phyloP scores from a whole-genome alignment of 2,888 invertebrate genomes.

The Blastobasis adustella region DNA sequence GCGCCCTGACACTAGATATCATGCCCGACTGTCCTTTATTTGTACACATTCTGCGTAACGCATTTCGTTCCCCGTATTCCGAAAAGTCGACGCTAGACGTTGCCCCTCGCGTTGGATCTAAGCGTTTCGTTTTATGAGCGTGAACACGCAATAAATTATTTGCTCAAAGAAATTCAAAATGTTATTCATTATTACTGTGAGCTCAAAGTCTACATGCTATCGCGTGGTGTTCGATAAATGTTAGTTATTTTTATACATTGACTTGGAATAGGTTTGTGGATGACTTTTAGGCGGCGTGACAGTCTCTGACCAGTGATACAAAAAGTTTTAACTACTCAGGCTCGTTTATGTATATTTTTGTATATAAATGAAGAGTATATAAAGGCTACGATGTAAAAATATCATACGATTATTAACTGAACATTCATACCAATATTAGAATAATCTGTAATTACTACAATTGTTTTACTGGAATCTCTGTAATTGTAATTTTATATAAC shows the following conservation, averaged over 20 bases:
- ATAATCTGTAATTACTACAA: constrained; percentile 42
- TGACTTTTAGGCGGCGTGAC: constrained; percentile 24
- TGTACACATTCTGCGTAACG: constrained; percentile 6
- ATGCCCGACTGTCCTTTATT: constrained; percentile 2
- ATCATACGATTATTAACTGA: constrained; percentile 46
- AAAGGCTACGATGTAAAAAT: constrained; percentile 55
- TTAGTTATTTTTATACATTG: constrained; percentile 55
- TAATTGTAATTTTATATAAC: constrained; percentile 62
- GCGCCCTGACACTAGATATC: no score
- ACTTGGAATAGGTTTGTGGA: constrained; percentile 21
- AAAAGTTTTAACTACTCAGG: constrained; percentile 25
- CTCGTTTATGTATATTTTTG: constrained; percentile 69
- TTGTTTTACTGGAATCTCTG: constrained; percentile 67
- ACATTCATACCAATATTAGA: constrained; percentile 44
- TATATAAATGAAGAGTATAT: constrained; percentile 63
- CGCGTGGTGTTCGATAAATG: constrained; percentile 30
- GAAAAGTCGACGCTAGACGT: no score
- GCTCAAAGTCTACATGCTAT: constrained; percentile 5
- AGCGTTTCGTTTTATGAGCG: constrained; percentile 14
- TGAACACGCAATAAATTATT: constrained; percentile 19
- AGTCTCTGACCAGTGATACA: constrained; percentile 33
- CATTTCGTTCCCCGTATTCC: no score
- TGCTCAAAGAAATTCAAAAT: constrained; percentile 29
- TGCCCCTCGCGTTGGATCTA: background rate
- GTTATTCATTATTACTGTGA: constrained; percentile 7